Percentiles rank a stretch among this genome's conserved stretches.
phyloP scores from a whole-genome alignment of 2,113 vertebrate genomes.

The Epinephelus fuscoguttatus region DNA sequence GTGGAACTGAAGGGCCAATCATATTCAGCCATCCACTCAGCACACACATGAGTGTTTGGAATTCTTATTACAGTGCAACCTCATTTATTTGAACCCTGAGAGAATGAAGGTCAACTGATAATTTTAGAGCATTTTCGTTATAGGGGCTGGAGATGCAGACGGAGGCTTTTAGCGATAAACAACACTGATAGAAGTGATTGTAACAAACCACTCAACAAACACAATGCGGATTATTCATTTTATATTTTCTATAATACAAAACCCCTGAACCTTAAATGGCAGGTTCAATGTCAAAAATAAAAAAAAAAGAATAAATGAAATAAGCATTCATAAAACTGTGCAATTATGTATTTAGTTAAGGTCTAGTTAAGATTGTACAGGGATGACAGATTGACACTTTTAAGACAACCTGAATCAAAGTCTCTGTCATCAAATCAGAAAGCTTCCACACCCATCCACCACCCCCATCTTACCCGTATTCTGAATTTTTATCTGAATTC shows the following conservation, averaged over 20 bases:
- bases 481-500: too few species aligned
- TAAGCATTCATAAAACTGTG: not conserved
- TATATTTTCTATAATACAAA: not conserved
- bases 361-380: not conserved
- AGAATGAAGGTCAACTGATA: conserved; percentile 4
- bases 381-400: not conserved
- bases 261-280: too few species aligned
- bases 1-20: conserved; percentile 58
- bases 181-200: not conserved
- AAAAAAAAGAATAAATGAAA: not conserved
- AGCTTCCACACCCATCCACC: not conserved
- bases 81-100: conserved; percentile 26
- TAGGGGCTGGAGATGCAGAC: not conserved
- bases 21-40: conserved; percentile 11
- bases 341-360: not conserved
- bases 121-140: not conserved
- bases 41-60: not conserved
- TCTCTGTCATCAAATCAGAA: too few species aligned
- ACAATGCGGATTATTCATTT: not conserved
- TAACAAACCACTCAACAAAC: not conserved
- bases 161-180: not conserved
- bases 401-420: too few species aligned
- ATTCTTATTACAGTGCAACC: conserved; percentile 12
- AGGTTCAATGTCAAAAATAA: too few species aligned
- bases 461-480: not conserved